Conservation (phyloP, 1,140 invertebrate species). For the Onthophagus taurus region DNA sequence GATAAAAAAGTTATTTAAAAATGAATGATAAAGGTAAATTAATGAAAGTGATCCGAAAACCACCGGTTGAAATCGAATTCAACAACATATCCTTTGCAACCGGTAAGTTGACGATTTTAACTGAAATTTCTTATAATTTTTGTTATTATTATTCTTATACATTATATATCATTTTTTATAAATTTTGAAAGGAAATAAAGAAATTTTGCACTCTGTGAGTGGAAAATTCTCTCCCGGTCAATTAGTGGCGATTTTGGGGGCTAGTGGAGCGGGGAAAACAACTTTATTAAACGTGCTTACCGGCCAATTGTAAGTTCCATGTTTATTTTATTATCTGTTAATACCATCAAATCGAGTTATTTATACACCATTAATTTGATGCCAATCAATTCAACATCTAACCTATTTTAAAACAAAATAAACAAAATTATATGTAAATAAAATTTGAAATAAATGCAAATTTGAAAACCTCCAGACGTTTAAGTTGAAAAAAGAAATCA, state of each 20-base stretch:
- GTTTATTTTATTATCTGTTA: not conserved
- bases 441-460: not conserved
- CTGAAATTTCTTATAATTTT: not conserved
- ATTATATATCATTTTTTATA: not conserved
- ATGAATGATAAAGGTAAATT: too few species aligned
- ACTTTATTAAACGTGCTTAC: conserved; percentile 68
- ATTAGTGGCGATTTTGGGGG: conserved; percentile 75
- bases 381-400: not conserved
- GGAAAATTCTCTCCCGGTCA: conserved; percentile 59
- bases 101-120: conserved; percentile 2
- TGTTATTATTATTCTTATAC: not conserved
- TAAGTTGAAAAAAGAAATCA: not conserved
- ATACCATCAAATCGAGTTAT: not conserved
- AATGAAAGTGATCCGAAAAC: not conserved
- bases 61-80: conserved; percentile 1
- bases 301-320: conserved; percentile 56
- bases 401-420: not conserved
- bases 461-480: too few species aligned
- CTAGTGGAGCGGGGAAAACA: conserved; percentile 77
- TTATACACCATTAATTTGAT: not conserved
- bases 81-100: not conserved
- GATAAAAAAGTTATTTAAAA: too few species aligned
- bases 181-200: conserved; percentile 47
- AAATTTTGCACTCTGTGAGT: conserved; percentile 57
- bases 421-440: not conserved